A percentile compares a stretch with the other conserved stretches of the same genome.
Conservation (phyloP, 2,888 invertebrate species). For the Temnothorax ravouxi region DNA sequence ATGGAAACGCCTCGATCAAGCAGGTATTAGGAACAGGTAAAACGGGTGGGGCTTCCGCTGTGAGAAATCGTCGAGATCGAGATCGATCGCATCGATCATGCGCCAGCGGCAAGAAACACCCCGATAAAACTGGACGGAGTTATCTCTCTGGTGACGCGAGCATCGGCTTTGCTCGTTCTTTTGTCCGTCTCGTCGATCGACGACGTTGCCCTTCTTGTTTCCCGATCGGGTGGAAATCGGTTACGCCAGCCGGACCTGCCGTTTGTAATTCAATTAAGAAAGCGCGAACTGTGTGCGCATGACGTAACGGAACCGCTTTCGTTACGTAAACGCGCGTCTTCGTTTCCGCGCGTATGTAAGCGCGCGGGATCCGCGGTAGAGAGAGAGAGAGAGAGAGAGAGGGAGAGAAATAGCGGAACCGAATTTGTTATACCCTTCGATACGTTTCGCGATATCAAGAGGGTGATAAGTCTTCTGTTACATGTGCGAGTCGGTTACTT, state of each 20-base stretch:
- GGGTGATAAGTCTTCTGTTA: slow-evolving; percentile 28
- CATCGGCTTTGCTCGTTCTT: slow-evolving; percentile 12
- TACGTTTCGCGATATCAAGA: slow-evolving; percentile 41
- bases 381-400: neutral
- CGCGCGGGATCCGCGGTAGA: neutral
- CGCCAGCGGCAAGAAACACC: slow-evolving; percentile 61
- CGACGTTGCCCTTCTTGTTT: slow-evolving; percentile 15
- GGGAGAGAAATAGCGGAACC: neutral
- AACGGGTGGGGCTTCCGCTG: slow-evolving; percentile 76
- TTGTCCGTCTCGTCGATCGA: slow-evolving; percentile 51
- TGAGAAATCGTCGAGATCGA: slow-evolving; percentile 65
- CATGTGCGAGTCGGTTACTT: slow-evolving; percentile 14
- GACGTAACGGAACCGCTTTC: slow-evolving; percentile 6
- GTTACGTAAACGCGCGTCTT: slow-evolving; percentile 35
- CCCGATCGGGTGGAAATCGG: slow-evolving; percentile 29
- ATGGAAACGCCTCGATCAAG: slow-evolving; percentile 62
- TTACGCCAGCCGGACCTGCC: neutral
- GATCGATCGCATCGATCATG: slow-evolving; percentile 67
- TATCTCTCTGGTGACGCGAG: slow-evolving; percentile 33
- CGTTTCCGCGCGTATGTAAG: slow-evolving; percentile 13
- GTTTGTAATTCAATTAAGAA: slow-evolving; percentile 51
- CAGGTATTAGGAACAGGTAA: slow-evolving; percentile 73
- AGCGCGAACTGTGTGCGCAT: slow-evolving; percentile 16
- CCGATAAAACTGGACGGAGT: slow-evolving; percentile 65
- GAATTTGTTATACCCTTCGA: slow-evolving; percentile 22